Conservation (phyloP, 2,113 vertebrate genomes). For the Ciconia stormi region DNA sequence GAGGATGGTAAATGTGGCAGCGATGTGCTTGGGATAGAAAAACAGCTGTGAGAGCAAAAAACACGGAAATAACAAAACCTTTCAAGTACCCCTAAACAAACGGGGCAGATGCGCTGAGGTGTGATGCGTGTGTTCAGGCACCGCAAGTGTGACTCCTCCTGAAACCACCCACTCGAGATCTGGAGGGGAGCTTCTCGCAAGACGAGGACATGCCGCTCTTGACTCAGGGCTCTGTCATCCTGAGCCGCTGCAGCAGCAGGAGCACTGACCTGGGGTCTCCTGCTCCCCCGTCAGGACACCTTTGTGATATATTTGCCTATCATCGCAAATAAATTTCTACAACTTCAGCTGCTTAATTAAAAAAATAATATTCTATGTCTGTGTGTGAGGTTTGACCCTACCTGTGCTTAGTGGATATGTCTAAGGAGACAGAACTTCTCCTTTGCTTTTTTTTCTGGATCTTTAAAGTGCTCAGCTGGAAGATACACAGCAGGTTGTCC, state of each 20-base stretch:
- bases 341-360: not conserved
- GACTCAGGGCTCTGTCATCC: not conserved
- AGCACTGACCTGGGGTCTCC: not conserved
- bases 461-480: not conserved
- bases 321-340: not conserved
- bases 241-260: rapidly evolving
- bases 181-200: not conserved
- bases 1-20: not conserved
- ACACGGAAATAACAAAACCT: not conserved
- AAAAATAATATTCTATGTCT: not conserved
- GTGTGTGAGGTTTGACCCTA: not conserved
- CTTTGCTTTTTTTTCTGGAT: not conserved
- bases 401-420: not conserved
- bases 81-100: not conserved
- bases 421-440: not conserved
- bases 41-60: not conserved
- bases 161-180: not conserved
- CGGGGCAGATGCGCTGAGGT: not conserved
- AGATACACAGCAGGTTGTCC: not conserved
- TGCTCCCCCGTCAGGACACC: not conserved
- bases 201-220: not conserved
- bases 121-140: not conserved
- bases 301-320: too few relatives aligned
- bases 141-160: not conserved
- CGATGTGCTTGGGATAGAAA: not conserved